Conservation (phyloP, 2,113 vertebrate species). For the Scatophagus argus region DNA sequence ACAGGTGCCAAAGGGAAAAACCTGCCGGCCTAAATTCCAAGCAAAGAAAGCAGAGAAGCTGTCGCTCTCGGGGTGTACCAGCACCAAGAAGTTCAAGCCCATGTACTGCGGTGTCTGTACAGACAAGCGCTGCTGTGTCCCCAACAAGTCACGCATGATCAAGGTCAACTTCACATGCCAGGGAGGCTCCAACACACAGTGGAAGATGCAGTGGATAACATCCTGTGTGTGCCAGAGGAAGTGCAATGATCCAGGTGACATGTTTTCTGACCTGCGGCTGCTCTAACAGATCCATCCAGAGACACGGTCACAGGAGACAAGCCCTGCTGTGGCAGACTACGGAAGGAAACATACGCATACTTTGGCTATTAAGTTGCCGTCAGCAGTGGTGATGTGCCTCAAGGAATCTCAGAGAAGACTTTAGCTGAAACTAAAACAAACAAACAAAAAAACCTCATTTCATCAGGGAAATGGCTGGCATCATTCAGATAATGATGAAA, state of each 20-base stretch:
- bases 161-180: constrained; percentile 91
- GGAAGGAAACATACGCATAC: constrained; percentile 11
- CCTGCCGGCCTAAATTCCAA: constrained; percentile 90
- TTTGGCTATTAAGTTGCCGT: constrained; percentile 5
- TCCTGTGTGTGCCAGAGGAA: constrained; percentile 94
- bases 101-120: constrained; percentile 92
- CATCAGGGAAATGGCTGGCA: constrained; percentile 13
- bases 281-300: constrained; percentile 75
- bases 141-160: constrained; percentile 90
- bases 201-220: constrained; percentile 97
- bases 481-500: neutral
- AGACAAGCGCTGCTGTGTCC: constrained; percentile 92
- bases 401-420: neutral
- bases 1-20: constrained; percentile 91
- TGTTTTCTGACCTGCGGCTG: constrained; percentile 91
- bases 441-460: constrained; percentile 27
- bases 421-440: neutral
- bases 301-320: neutral
- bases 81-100: constrained; percentile 87
- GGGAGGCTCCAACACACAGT: constrained; percentile 85
- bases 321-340: constrained; percentile 7
- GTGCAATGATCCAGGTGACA: constrained; percentile 88
- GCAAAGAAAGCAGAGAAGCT: constrained; percentile 89
- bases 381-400: neutral
- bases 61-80: constrained; percentile 90